phyloP scores from a whole-genome alignment of 2,888 invertebrate genomes.

The Elysia crispata region DNA sequence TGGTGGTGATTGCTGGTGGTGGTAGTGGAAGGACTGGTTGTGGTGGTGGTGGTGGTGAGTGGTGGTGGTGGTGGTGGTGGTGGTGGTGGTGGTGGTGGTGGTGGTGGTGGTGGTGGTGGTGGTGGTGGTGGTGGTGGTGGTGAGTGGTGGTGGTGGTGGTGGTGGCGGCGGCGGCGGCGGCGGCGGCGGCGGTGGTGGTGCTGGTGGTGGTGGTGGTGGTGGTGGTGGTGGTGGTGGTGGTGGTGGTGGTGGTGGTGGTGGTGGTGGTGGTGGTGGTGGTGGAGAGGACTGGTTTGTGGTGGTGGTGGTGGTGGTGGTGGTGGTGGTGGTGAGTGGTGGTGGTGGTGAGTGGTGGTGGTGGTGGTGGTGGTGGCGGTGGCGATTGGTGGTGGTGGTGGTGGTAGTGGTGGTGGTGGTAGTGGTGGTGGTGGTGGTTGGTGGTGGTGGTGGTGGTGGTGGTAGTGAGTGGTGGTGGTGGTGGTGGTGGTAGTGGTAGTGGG shows the following conservation, averaged over 20 bases:
- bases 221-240: too few species aligned
- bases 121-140: neutral
- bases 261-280: neutral
- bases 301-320: too few species aligned
- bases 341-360: too few species aligned
- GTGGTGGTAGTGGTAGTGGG: too few species aligned
- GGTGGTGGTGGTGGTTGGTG: too few species aligned
- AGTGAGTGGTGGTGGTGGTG: too few species aligned
- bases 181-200: neutral
- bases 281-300: too few species aligned
- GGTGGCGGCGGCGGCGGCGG: neutral
- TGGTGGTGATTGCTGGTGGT: neutral
- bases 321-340: too few species aligned
- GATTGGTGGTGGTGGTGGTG: neutral
- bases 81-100: neutral
- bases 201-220: too few species aligned
- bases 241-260: too few species aligned
- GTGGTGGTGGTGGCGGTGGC: neutral
- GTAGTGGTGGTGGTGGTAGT: neutral
- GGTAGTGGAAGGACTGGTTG: neutral
- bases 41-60: too few species aligned
- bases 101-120: neutral
- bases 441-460: too few species aligned
- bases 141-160: neutral
- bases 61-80: neutral